Conservation (phyloP, 2,888 invertebrate species). For the Lingula anatina region DNA sequence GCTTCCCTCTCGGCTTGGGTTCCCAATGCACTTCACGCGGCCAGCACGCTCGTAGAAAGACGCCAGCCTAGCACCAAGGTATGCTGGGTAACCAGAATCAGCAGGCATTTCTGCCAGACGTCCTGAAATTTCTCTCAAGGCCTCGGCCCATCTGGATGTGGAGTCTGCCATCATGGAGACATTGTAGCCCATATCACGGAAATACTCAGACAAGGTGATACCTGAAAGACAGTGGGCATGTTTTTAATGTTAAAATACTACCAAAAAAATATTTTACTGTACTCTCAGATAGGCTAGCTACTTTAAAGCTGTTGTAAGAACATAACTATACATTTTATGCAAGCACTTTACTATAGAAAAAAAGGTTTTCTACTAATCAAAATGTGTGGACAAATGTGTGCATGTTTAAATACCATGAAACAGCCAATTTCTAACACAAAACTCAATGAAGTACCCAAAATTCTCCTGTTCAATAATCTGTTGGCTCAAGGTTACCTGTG, state of each 20-base stretch:
- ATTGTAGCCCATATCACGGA: constrained; percentile 96
- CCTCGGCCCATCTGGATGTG: constrained; percentile 99
- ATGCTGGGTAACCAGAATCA: constrained; percentile 92
- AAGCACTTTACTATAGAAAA: too few relatives aligned
- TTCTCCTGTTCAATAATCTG: too few relatives aligned
- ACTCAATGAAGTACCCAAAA: too few relatives aligned
- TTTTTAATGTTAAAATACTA: background rate
- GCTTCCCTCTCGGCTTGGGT: constrained; percentile 96
- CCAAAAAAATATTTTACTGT: too few relatives aligned
- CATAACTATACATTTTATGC: too few relatives aligned
- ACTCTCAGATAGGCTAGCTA: too few relatives aligned
- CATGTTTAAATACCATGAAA: too few relatives aligned
- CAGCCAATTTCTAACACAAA: too few relatives aligned
- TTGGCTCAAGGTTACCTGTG: constrained; percentile 65
- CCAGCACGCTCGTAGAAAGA: constrained; percentile 99
- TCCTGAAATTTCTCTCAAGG: constrained; percentile 97
- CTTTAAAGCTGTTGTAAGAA: too few relatives aligned
- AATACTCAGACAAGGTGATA: constrained; percentile 99
- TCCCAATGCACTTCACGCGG: constrained; percentile 92
- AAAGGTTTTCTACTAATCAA: too few relatives aligned
- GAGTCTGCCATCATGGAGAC: constrained; percentile 99
- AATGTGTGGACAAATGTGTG: too few relatives aligned
- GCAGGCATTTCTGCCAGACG: constrained; percentile 99
- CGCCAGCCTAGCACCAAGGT: constrained; percentile 94
- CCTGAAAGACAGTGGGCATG: constrained; percentile 55